These are phyloP conservation scores for Epinotia brunnichana DNA, from an alignment of 2,888 invertebrate genomes.

Conservation along the genomic window DNA sequence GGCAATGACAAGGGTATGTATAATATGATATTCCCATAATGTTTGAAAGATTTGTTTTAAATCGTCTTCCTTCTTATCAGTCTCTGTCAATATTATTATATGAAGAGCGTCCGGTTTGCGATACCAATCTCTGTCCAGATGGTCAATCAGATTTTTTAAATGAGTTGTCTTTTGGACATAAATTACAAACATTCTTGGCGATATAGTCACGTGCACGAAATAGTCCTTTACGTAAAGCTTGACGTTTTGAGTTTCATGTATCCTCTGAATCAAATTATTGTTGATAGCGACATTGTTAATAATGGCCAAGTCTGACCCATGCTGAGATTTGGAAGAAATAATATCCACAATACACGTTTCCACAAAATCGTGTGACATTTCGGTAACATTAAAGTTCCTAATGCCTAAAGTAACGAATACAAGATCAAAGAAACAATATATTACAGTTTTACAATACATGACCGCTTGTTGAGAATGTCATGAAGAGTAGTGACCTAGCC, in stretches of 20 bases:
- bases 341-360: constrained; percentile 21
- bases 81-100: constrained; percentile 7
- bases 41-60: constrained; percentile 22
- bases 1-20: constrained; percentile 12
- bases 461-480: background rate
- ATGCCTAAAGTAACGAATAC: background rate
- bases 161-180: constrained; percentile 5
- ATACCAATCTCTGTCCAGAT: constrained; percentile 28
- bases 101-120: constrained; percentile 32
- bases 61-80: constrained; percentile 4
- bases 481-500: background rate
- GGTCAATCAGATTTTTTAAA: constrained; percentile 25
- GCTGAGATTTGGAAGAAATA: constrained; percentile 21
- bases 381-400: background rate
- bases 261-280: constrained; percentile 24
- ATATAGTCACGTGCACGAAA: constrained; percentile 3
- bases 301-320: constrained; percentile 13
- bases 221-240: constrained; percentile 28
- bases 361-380: background rate
- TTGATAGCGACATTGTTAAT: constrained; percentile 18
- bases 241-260: constrained; percentile 24
- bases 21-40: constrained; percentile 34
- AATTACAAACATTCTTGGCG: constrained; percentile 19
- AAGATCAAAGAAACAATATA: background rate
- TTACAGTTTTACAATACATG: constrained; percentile 19